A percentile compares a stretch with the other conserved stretches of the same genome.
phyloP scores from a whole-genome alignment of 2,888 invertebrate species.

The Ommatoiulus sabulosus region DNA sequence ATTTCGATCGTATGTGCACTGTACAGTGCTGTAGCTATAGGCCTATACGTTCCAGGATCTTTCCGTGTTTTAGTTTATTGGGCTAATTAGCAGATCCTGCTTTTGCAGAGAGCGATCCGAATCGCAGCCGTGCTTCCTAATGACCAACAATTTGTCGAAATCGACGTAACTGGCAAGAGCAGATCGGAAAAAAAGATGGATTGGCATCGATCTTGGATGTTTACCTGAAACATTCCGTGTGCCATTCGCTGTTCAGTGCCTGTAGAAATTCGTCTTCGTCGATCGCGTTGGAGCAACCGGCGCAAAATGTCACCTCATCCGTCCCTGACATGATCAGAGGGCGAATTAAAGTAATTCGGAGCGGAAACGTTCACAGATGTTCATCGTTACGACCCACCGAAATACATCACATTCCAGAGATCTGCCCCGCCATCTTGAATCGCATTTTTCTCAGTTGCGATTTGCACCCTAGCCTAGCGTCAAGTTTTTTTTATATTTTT shows the following conservation, averaged over 20 bases:
- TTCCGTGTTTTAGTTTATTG: background rate
- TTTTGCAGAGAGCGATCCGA: background rate
- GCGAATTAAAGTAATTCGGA: slow-evolving; percentile 37
- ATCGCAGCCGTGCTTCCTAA: background rate
- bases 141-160: background rate
- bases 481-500: background rate
- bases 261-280: slow-evolving; percentile 83
- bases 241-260: slow-evolving; percentile 87
- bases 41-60: background rate
- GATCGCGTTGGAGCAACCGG: slow-evolving; percentile 80
- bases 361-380: slow-evolving; percentile 41
- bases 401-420: background rate
- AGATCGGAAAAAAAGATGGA: too few species aligned
- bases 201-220: background rate
- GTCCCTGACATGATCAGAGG: slow-evolving; percentile 49
- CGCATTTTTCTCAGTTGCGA: background rate
- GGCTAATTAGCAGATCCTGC: background rate
- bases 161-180: too few species aligned
- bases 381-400: slow-evolving; percentile 29
- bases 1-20: too few species aligned
- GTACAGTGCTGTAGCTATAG: too few species aligned
- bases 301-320: slow-evolving; percentile 70
- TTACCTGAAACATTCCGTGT: slow-evolving; percentile 87
- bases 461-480: background rate
- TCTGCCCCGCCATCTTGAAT: background rate